Percentiles rank a stretch among this genome's conserved stretches.
Evolutionary conservation across 2,888 invertebrate genomes (phyloP).

Genomic region (Noctuana brunneofusca): DNA sequence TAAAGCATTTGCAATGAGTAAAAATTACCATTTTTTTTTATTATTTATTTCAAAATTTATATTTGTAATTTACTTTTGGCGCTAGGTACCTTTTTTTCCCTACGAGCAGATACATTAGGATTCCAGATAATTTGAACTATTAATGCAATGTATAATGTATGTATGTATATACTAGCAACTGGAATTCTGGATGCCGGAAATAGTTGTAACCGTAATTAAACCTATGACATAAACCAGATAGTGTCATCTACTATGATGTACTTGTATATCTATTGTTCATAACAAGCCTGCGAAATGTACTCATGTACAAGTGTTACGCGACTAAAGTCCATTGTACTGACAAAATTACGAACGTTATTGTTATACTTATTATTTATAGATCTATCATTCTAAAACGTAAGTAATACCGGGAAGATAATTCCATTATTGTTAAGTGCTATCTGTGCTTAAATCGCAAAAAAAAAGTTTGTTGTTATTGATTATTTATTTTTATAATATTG

Average conservation of each 20-base stretch:
- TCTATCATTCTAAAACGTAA: neutral
- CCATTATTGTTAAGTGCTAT: neutral
- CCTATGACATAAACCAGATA: neutral
- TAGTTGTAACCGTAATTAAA: constrained; percentile 3
- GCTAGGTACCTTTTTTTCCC: too few species aligned
- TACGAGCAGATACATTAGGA: neutral
- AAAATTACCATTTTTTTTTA: too few species aligned
- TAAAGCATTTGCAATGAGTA: too few species aligned
- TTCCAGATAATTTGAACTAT: neutral
- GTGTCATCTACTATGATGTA: neutral
- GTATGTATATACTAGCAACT: neutral
- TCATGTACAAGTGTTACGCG: constrained; percentile 4
- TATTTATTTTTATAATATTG: too few species aligned
- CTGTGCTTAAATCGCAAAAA: neutral
- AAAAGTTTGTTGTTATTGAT: neutral
- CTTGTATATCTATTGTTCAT: constrained; percentile 7
- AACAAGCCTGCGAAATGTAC: constrained; percentile 5
- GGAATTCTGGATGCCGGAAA: constrained; percentile 3
- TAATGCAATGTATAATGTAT: neutral
- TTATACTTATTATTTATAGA: too few species aligned
- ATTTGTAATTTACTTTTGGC: too few species aligned
- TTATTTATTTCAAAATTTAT: too few species aligned
- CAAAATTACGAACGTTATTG: constrained; percentile 13
- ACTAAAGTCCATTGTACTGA: constrained; percentile 17
- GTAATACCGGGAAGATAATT: constrained; percentile 11